Percentiles rank a stretch among this genome's conserved stretches.
Evolutionary conservation across 1,140 invertebrate genomes (phyloP).

Genomic region (Thrips palmi): DNA sequence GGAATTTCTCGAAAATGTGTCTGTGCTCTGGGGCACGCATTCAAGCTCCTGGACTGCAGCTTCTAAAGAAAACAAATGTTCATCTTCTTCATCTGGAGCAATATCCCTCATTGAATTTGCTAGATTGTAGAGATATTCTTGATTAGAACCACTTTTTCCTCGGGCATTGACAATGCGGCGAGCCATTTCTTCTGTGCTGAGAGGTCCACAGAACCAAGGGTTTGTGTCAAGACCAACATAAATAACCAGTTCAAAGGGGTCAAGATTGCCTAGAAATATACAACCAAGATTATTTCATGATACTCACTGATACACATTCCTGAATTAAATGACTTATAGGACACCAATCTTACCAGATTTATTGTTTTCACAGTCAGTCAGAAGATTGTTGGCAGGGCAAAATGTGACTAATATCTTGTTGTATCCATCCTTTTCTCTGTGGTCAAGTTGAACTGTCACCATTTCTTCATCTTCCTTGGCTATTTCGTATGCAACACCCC

Average conservation of each 20-base stretch:
- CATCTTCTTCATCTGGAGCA: slow-evolving; percentile 45
- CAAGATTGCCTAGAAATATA: no score
- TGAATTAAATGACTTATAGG: slow-evolving; percentile 8
- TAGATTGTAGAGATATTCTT: slow-evolving; percentile 74
- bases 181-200: slow-evolving; percentile 57
- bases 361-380: slow-evolving; percentile 13
- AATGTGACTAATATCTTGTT: slow-evolving; percentile 45
- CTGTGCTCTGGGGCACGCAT: no score
- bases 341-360: slow-evolving; percentile 11
- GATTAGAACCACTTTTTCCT: slow-evolving; percentile 73
- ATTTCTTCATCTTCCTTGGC: slow-evolving; percentile 38
- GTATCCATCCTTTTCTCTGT: slow-evolving; percentile 81
- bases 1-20: no score
- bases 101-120: slow-evolving; percentile 57
- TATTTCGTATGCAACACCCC: slow-evolving; percentile 84
- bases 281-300: slow-evolving; percentile 15
- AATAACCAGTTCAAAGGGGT: slow-evolving; percentile 55
- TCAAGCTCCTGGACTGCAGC: slow-evolving; percentile 34
- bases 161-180: slow-evolving; percentile 46
- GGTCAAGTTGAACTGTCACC: slow-evolving; percentile 67
- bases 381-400: slow-evolving; percentile 32
- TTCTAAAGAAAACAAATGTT: slow-evolving; percentile 63
- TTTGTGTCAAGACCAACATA: slow-evolving; percentile 69
- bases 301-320: slow-evolving; percentile 12
- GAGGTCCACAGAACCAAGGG: slow-evolving; percentile 45